Percentiles rank a stretch among this genome's conserved stretches.
Evolutionary conservation across 2,113 vertebrate genomes (phyloP).

Genomic region (Corvus moneduloides): DNA sequence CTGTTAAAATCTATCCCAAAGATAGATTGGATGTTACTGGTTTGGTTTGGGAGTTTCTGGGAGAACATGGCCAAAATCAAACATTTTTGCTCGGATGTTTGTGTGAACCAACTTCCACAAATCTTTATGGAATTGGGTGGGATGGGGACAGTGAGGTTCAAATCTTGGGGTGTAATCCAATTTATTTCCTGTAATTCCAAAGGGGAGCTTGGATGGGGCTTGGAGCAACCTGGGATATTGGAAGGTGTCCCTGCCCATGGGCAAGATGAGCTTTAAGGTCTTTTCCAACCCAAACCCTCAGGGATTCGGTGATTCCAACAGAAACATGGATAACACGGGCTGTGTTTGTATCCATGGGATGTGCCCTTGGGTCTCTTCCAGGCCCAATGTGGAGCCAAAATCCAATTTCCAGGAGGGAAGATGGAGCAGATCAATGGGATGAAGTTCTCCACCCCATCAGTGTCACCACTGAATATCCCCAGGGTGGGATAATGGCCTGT

Average conservation of each 20-base stretch:
- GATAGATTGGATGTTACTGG: fast-evolving
- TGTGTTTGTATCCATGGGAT: fast-evolving
- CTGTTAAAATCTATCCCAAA: not conserved
- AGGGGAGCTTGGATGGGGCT: fast-evolving
- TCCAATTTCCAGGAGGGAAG: not conserved
- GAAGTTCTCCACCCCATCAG: not conserved
- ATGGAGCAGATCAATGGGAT: not conserved
- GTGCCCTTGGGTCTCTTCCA: not conserved
- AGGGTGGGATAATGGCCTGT: fast-evolving
- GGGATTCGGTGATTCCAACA: not conserved
- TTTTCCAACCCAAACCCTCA: not conserved
- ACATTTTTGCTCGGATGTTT: not conserved
- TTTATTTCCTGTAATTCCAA: not conserved
- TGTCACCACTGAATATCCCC: not conserved
- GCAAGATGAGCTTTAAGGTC: not conserved
- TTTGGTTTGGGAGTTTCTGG: not conserved
- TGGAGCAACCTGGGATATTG: not conserved
- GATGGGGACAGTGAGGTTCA: not conserved
- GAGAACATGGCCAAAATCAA: not conserved
- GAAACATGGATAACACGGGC: not conserved
- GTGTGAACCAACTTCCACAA: not conserved
- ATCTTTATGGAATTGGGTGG: not conserved
- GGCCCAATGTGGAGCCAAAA: not conserved
- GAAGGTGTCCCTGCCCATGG: not conserved
- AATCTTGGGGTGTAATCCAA: not conserved